These are phyloP conservation scores for Lepus townsendii DNA, from an alignment of 2,797 vertebrate genomes.

Conservation along the genomic window DNA sequence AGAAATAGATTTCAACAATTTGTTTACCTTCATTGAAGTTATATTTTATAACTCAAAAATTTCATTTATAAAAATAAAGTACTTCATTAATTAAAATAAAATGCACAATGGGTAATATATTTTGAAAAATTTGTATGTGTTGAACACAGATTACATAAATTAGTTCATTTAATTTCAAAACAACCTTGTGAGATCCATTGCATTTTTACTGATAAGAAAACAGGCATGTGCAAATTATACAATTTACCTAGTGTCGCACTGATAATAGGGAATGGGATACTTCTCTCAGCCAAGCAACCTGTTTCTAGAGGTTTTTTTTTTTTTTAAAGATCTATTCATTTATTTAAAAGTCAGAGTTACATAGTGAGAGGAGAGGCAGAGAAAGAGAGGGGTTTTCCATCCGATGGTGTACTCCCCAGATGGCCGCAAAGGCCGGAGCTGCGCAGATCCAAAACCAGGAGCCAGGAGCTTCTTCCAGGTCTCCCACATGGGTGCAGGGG, in stretches of 20 bases:
- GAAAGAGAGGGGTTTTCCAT: too few relatives aligned
- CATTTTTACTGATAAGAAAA: slow-evolving; percentile 9
- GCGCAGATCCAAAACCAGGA: too few relatives aligned
- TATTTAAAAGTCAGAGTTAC: too few relatives aligned
- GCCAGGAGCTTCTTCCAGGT: too few relatives aligned
- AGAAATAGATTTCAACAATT: slow-evolving; percentile 27
- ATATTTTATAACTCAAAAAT: slow-evolving; percentile 21
- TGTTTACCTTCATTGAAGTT: neutral
- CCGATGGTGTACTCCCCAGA: too few relatives aligned
- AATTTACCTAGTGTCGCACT: neutral
- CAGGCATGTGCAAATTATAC: neutral
- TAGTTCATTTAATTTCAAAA: neutral
- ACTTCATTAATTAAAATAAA: neutral
- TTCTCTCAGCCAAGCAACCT: neutral
- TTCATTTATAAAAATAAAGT: slow-evolving; percentile 21
- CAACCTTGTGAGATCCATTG: neutral
- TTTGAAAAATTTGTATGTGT: neutral
- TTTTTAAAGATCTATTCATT: too few relatives aligned
- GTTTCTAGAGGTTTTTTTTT: too few relatives aligned
- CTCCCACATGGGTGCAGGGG: too few relatives aligned
- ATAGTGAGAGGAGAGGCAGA: too few relatives aligned
- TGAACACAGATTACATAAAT: neutral
- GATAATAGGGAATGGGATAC: neutral
- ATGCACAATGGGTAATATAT: neutral
- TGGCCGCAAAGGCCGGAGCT: too few relatives aligned